These are phyloP conservation scores for Turritopsis rubra DNA, from an alignment of 30 jellyfish, hydroid and myxozoan genomes.

Conservation along the genomic window DNA sequence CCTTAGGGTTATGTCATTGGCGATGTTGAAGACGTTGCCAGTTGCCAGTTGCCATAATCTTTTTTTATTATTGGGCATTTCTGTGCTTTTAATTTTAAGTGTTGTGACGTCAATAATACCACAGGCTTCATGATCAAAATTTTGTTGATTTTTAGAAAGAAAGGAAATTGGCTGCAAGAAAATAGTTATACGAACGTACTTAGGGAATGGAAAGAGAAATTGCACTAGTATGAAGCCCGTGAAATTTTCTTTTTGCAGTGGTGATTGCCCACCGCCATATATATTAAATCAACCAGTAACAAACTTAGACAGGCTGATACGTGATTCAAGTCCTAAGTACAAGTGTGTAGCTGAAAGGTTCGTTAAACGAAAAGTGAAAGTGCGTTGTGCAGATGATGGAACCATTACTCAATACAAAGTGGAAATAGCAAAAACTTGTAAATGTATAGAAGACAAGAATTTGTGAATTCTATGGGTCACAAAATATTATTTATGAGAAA, in stretches of 20 bases:
- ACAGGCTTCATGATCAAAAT: neutral
- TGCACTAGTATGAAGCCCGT: neutral
- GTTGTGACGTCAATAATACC: neutral
- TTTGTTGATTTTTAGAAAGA: neutral
- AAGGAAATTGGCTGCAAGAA: neutral
- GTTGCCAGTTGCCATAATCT: too few species aligned
- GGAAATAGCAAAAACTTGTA: neutral
- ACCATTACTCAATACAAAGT: neutral
- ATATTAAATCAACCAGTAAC: neutral
- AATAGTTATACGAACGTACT: neutral
- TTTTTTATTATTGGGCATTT: too few species aligned
- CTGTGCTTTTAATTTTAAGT: neutral
- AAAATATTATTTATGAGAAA: neutral
- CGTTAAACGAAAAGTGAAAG: neutral
- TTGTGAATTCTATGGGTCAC: neutral
- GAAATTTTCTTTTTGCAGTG: neutral
- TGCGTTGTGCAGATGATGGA: neutral
- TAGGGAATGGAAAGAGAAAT: neutral
- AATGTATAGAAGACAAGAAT: neutral
- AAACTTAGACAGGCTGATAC: neutral
- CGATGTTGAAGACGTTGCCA: too few species aligned
- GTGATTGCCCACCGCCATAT: neutral
- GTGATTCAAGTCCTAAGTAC: neutral
- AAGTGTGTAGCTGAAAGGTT: neutral
- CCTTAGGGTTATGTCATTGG: too few species aligned